Conservation (phyloP, 2,888 invertebrate species). For the Tethea ocularis region DNA sequence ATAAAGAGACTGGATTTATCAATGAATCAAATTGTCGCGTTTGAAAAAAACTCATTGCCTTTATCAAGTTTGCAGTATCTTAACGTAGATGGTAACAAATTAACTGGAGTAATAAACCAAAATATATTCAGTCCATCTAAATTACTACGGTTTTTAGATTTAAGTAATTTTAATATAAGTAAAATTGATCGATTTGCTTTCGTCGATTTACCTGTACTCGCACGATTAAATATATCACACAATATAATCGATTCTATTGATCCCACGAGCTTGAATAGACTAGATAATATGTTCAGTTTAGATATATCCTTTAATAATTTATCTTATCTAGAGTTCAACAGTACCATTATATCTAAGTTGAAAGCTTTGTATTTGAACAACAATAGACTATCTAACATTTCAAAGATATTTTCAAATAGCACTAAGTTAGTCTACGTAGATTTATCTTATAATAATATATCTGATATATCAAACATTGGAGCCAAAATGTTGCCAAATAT, state of each 20-base stretch:
- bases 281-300: conserved; percentile 63
- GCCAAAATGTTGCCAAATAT: conserved; percentile 47
- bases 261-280: conserved; percentile 53
- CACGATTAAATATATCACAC: conserved; percentile 62
- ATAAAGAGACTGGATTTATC: conserved; percentile 63
- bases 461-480: conserved; percentile 34
- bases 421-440: conserved; percentile 53
- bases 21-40: conserved; percentile 52
- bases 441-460: conserved; percentile 55
- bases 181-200: conserved; percentile 58
- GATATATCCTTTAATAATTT: conserved; percentile 66
- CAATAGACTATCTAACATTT: conserved; percentile 51
- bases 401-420: conserved; percentile 40
- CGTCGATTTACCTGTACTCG: conserved; percentile 57
- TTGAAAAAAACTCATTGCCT: conserved; percentile 59
- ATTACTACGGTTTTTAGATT: conserved; percentile 59
- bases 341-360: conserved; percentile 45
- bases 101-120: conserved; percentile 49
- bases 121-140: conserved; percentile 63
- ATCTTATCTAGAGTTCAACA: conserved; percentile 41
- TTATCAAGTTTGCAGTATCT: conserved; percentile 63
- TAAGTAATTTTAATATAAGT: conserved; percentile 56
- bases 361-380: conserved; percentile 61
- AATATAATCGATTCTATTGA: conserved; percentile 57
- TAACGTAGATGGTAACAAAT: conserved; percentile 49